These are phyloP conservation scores for Mareca penelope DNA, from an alignment of 2,797 vertebrate genomes.

Conservation along the genomic window DNA sequence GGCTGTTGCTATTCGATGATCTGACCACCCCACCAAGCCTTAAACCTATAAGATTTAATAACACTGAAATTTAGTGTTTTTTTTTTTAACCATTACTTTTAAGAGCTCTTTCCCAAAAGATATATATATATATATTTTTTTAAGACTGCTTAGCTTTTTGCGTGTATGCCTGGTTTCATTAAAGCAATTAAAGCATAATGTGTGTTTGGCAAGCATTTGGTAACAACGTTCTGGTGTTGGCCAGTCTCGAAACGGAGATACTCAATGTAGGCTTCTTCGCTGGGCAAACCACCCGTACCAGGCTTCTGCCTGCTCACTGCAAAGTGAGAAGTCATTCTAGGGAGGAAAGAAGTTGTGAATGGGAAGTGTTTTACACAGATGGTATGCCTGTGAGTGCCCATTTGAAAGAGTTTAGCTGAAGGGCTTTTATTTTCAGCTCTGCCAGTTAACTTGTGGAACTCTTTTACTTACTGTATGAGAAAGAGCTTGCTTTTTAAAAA, in stretches of 20 bases:
- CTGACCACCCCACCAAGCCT: neutral
- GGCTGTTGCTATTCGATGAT: neutral
- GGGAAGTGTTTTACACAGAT: slow-evolving; percentile 28
- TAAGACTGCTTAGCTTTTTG: neutral
- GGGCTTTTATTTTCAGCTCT: slow-evolving; percentile 13
- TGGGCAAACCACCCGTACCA: too few species aligned
- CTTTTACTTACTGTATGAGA: neutral
- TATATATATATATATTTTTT: too few species aligned
- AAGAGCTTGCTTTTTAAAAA: neutral
- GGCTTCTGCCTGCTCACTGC: neutral
- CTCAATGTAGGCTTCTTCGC: neutral
- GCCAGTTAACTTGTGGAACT: neutral
- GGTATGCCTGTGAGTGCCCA: slow-evolving; percentile 1
- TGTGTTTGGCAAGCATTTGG: neutral
- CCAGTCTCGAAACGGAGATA: neutral
- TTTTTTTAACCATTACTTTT: neutral
- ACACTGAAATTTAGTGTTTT: neutral
- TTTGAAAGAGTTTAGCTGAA: slow-evolving; percentile 15
- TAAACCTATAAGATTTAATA: neutral
- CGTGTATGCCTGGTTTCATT: neutral
- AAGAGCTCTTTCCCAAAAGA: neutral
- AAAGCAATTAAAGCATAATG: fast-evolving
- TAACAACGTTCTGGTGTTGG: neutral
- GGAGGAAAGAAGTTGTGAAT: slow-evolving; percentile 27
- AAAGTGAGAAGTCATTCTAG: neutral